A percentile compares a stretch with the other conserved stretches of the same genome.
phyloP scores from a whole-genome alignment of 2,797 vertebrate genomes.

The Diplodus puntazzo region DNA sequence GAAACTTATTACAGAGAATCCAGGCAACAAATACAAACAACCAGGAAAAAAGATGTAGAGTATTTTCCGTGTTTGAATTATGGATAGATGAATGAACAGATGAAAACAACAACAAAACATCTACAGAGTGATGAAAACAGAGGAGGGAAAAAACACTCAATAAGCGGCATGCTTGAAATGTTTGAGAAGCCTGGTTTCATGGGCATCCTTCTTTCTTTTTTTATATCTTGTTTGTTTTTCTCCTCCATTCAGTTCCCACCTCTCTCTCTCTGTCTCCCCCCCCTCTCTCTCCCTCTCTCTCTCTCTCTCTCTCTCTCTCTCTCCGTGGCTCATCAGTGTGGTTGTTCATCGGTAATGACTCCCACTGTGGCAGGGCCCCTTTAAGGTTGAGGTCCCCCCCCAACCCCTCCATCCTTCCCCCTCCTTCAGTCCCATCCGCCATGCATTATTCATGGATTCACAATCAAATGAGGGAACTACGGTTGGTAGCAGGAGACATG shows the following conservation, averaged over 20 bases:
- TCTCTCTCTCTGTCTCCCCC: constrained; percentile 38
- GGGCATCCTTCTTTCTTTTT: constrained; percentile 75
- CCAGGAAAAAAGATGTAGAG: constrained; percentile 50
- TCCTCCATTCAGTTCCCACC: constrained; percentile 65
- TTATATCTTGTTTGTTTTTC: constrained; percentile 85
- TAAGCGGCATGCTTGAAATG: constrained; percentile 77
- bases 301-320: constrained; percentile 52
- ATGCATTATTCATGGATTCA: constrained; percentile 90
- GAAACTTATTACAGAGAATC: constrained; percentile 54
- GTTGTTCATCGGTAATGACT: constrained; percentile 90
- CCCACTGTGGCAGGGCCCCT: constrained; percentile 89
- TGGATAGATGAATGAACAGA: constrained; percentile 73
- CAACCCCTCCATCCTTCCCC: constrained; percentile 56
- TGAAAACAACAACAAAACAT: constrained; percentile 81
- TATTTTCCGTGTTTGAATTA: constrained; percentile 73
- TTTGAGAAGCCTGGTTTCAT: constrained; percentile 81
- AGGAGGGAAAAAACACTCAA: constrained; percentile 66
- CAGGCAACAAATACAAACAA: constrained; percentile 66
- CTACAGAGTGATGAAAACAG: constrained; percentile 69
- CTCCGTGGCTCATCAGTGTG: constrained; percentile 85
- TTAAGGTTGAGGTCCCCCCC: constrained; percentile 84
- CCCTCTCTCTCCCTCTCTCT: constrained; percentile 37
- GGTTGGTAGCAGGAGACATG: constrained; percentile 88
- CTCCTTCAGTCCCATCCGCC: constrained; percentile 74
- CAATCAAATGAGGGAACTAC: constrained; percentile 90